A percentile compares a stretch with the other conserved stretches of the same genome.
Evolutionary conservation across 2,888 invertebrate species (phyloP).

Genomic region (Panopea generosa): DNA sequence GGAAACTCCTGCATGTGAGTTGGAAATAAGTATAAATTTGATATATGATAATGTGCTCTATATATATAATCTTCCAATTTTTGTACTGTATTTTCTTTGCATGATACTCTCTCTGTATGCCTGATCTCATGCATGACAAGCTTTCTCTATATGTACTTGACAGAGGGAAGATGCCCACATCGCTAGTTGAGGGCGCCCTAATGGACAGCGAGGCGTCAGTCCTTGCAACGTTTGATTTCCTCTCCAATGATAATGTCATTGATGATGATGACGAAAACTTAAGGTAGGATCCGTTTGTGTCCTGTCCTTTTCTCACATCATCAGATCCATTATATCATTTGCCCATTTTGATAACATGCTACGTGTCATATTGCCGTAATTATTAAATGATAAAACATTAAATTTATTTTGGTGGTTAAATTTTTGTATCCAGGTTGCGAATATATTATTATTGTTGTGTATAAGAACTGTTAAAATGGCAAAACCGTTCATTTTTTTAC

Average conservation of each 20-base stretch:
- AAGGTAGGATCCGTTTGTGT: constrained; percentile 61
- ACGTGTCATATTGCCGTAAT: too few species aligned
- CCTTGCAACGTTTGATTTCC: constrained; percentile 98
- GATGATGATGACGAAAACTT: constrained; percentile 87
- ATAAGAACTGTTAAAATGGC: too few species aligned
- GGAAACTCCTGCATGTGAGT: too few species aligned
- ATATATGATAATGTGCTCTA: too few species aligned
- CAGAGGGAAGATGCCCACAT: constrained; percentile 71
- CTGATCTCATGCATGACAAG: too few species aligned
- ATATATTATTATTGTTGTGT: too few species aligned
- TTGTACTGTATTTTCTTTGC: neutral
- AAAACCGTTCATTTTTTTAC: too few species aligned
- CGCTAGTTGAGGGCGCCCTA: constrained; percentile 90
- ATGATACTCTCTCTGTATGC: neutral
- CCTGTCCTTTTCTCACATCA: neutral
- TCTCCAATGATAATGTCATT: constrained; percentile 89
- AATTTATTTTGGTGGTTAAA: too few species aligned
- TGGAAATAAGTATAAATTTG: too few species aligned
- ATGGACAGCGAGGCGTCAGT: constrained; percentile 95
- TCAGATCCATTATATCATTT: neutral
- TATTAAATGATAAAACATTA: too few species aligned
- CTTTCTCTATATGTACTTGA: constrained; percentile 44
- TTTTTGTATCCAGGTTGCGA: too few species aligned
- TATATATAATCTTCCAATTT: too few species aligned
- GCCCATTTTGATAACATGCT: neutral